These are phyloP conservation scores for Bombus haemorrhoidalis DNA, from an alignment of 1,140 invertebrate genomes.

Conservation along the genomic window DNA sequence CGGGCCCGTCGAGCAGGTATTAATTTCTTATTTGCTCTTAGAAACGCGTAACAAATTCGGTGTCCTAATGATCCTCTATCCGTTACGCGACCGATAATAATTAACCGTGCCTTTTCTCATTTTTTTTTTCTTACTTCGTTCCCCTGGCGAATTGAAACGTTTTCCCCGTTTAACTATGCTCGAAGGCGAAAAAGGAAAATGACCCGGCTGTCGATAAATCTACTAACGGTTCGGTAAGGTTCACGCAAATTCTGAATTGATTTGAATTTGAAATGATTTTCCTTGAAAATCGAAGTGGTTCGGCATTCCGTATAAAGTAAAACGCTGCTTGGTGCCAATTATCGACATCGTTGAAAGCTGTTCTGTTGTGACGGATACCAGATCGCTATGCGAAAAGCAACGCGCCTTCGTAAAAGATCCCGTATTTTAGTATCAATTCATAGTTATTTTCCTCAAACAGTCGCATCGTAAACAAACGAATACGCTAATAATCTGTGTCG, in stretches of 20 bases:
- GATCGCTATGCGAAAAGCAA: not conserved
- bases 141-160: not conserved
- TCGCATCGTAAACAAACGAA: not conserved
- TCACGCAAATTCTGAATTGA: constrained; percentile 18
- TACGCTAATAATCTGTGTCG: not conserved
- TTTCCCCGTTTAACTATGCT: not conserved
- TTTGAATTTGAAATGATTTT: too few species aligned
- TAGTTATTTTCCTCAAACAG: not conserved
- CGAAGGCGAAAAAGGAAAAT: not conserved
- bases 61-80: constrained; percentile 11
- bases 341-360: not conserved
- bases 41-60: constrained; percentile 25
- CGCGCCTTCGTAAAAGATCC: too few species aligned
- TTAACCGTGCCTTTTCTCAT: not conserved
- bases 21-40: constrained; percentile 31
- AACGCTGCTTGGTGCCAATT: constrained; percentile 3
- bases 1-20: constrained; percentile 6
- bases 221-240: not conserved
- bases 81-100: not conserved
- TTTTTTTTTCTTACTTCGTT: too few species aligned
- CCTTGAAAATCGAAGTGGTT: not conserved
- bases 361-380: not conserved
- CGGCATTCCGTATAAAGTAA: constrained; percentile 2
- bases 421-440: too few species aligned
- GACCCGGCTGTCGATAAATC: not conserved